phyloP scores from a whole-genome alignment of 1,140 invertebrate genomes.

The Rhopalosiphum padi region DNA sequence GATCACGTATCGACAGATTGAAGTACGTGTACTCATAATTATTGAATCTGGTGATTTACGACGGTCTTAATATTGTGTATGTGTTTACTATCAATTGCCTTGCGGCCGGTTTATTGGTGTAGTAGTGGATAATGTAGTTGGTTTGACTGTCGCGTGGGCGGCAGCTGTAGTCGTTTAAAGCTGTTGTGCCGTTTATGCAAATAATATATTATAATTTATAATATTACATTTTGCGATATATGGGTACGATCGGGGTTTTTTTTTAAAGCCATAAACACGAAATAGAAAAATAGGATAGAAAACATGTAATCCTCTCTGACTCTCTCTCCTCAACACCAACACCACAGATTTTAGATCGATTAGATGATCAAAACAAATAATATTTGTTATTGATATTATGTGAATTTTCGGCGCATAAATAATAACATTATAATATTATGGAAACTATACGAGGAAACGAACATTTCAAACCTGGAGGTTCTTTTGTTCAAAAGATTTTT shows the following conservation, averaged over 20 bases:
- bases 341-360: not conserved
- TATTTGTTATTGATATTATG: not conserved
- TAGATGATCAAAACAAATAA: not conserved
- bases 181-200: not conserved
- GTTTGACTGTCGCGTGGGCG: not conserved
- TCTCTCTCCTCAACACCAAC: not conserved
- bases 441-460: not conserved
- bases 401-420: not conserved
- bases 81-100: not conserved
- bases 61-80: not conserved
- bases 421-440: not conserved
- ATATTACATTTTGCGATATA: not conserved
- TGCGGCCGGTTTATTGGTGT: not conserved
- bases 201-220: not conserved
- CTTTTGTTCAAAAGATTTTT: not conserved
- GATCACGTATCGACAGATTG: not conserved
- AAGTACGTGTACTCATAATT: not conserved
- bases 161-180: not conserved
- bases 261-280: not conserved
- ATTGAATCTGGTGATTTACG: not conserved
- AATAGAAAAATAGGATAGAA: not conserved
- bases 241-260: not conserved
- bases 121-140: not conserved
- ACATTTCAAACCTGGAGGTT: not conserved
- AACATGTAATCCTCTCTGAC: not conserved